Evolutionary conservation across 1,140 invertebrate species (phyloP), one percentile per base, ranked within the genome.

Genomic region (Panagrolaimus sp.): DNA sequence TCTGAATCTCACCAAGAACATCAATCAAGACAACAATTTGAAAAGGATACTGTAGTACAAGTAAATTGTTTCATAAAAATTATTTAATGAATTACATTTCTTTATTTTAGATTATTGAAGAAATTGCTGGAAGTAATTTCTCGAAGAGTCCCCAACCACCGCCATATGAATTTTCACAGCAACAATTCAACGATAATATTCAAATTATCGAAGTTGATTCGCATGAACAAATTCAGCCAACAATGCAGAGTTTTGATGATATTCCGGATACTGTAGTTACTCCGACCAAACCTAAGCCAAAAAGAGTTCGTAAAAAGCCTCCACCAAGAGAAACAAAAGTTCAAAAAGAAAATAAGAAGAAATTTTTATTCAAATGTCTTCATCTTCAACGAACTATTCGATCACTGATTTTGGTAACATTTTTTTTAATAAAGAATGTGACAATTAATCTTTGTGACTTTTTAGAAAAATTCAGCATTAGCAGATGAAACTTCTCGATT

Each of bases 401-500:
- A 28, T 26, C 21, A 26, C 17, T 58, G 5, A 28, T 58, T 58
- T 58, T 58, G 52, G 52, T 58, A 21, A 38, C 2, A 2, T n/a
- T 38, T 2, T 38, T 38, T 38, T 38, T 38, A 38, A 4, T 38
- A 38, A 38, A 38, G 2, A 4, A 4, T 38, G 7, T 38, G 7
- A 7, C 7, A 38, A 38, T 4, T 38, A 38, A 38, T 38, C 7
- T 2, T 38, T 38, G 32, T 38, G 7, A 38, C 2, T 4, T 58
- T 58, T 58, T 28, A 58, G 52, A 58, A 58, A 21, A 58, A 58
- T 17, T 26, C 52, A n/a, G 52, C 52, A 12, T 28, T 58, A 26
- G 52, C n/a, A 8, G 52, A 58, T 28, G 52, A 58, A n/a, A 28
- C 28, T 14, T 58, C 52, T n/a, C 15, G 52, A 21, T 14, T 58